These are phyloP conservation scores for Datnioides undecimradiatus DNA, from an alignment of 2,113 vertebrate species.

Conservation along the genomic window DNA sequence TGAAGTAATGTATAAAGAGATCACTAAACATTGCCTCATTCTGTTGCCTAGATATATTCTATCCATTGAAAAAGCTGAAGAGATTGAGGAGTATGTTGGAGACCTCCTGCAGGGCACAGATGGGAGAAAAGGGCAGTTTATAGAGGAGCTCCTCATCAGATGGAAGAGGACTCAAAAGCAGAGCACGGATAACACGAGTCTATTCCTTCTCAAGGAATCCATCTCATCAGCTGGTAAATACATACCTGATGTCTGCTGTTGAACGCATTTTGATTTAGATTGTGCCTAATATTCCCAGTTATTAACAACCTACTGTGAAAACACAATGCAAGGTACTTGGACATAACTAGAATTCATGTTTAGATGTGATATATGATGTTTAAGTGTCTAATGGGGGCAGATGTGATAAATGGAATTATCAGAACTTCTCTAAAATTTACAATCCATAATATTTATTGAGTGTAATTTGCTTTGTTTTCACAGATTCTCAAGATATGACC, in stretches of 20 bases:
- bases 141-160: slow-evolving; percentile 88
- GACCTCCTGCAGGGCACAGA: slow-evolving; percentile 94
- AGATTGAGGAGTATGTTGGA: slow-evolving; percentile 93
- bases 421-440: not conserved
- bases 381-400: not conserved
- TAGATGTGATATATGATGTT: not conserved
- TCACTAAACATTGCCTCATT: not conserved
- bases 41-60: slow-evolving; percentile 89
- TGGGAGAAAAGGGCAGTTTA: slow-evolving; percentile 88
- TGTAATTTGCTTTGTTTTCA: not conserved
- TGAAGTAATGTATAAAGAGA: not conserved
- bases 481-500: slow-evolving; percentile 81
- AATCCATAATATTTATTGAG: not conserved
- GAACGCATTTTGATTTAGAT: not conserved
- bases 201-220: slow-evolving; percentile 73
- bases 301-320: not conserved
- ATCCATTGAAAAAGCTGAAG: slow-evolving; percentile 90
- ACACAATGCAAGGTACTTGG: not conserved
- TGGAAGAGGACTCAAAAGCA: slow-evolving; percentile 85
- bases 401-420: not conserved
- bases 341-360: not conserved
- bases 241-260: not conserved
- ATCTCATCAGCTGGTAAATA: slow-evolving; percentile 61
- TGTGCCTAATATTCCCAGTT: too few relatives aligned
- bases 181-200: slow-evolving; percentile 65